These are phyloP conservation scores for Amiota mariae DNA, from an alignment of 2,888 invertebrate species.

Conservation along the genomic window DNA sequence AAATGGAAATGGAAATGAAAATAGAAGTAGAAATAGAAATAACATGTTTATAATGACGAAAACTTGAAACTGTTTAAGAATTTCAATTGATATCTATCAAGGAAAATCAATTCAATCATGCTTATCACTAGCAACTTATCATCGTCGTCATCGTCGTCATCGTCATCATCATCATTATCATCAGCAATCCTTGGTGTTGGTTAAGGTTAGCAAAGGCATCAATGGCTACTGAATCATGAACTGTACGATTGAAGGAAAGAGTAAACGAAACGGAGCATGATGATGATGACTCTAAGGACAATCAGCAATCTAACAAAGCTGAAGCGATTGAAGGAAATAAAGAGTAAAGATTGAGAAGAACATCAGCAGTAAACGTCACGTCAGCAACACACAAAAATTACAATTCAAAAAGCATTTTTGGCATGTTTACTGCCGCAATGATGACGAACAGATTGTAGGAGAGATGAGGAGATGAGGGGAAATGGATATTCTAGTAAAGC, in stretches of 20 bases:
- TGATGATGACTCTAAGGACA: too few relatives aligned
- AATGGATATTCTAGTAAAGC: background rate
- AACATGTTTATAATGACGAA: constrained; percentile 42
- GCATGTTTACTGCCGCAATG: constrained; percentile 60
- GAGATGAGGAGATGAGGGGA: too few relatives aligned
- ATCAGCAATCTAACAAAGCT: too few relatives aligned
- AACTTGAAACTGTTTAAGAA: constrained; percentile 54
- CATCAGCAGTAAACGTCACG: constrained; percentile 25
- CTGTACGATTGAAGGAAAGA: background rate
- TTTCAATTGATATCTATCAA: constrained; percentile 66
- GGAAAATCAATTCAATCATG: constrained; percentile 47
- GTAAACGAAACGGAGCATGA: too few relatives aligned
- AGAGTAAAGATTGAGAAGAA: constrained; percentile 1
- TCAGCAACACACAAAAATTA: constrained; percentile 49
- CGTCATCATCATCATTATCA: constrained; percentile 26
- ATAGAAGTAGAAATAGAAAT: constrained; percentile 47
- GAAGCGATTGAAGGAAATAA: background rate
- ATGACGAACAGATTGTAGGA: background rate
- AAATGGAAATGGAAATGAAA: constrained; percentile 18
- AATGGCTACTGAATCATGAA: background rate
- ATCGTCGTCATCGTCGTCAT: constrained; percentile 25
- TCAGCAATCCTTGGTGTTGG: background rate
- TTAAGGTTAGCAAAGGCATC: too few relatives aligned
- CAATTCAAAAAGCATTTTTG: constrained; percentile 67
- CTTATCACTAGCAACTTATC: constrained; percentile 44